Conservation (phyloP, 2,113 vertebrate species). For the Indicator indicator region DNA sequence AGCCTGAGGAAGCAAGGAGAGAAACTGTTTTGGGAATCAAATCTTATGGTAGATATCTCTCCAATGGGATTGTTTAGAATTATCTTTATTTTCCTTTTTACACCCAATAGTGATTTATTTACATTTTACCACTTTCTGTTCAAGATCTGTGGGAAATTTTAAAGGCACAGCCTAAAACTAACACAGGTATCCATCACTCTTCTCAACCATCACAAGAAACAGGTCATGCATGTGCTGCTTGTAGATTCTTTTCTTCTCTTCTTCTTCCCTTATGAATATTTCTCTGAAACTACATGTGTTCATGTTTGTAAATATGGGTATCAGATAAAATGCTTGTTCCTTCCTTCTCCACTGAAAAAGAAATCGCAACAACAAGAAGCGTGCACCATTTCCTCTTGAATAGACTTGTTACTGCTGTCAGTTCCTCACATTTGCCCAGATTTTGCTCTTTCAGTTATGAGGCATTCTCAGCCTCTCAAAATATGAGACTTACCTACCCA, state of each 20-base stretch:
- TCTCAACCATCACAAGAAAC: not conserved
- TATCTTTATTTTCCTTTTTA: no score
- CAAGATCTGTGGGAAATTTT: no score
- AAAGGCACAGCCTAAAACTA: no score
- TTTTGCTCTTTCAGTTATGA: not conserved
- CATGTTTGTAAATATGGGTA: not conserved
- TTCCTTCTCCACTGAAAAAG: not conserved
- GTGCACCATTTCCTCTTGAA: not conserved
- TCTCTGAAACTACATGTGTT: not conserved
- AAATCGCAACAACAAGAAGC: slow-evolving; percentile 27
- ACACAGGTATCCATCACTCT: not conserved
- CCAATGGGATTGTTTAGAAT: no score
- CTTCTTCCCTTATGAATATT: not conserved
- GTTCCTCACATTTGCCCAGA: not conserved
- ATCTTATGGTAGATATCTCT: no score
- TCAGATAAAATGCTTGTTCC: not conserved
- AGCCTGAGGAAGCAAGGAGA: no score
- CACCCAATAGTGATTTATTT: no score
- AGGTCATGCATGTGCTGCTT: not conserved
- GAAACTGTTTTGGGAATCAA: no score
- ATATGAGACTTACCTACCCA: not conserved
- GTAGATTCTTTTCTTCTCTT: not conserved
- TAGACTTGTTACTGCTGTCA: not conserved
- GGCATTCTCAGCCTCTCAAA: not conserved
- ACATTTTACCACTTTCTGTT: no score